Evolutionary conservation across 2,797 vertebrate genomes (phyloP).

Genomic region (Peromyscus melanophrys): DNA sequence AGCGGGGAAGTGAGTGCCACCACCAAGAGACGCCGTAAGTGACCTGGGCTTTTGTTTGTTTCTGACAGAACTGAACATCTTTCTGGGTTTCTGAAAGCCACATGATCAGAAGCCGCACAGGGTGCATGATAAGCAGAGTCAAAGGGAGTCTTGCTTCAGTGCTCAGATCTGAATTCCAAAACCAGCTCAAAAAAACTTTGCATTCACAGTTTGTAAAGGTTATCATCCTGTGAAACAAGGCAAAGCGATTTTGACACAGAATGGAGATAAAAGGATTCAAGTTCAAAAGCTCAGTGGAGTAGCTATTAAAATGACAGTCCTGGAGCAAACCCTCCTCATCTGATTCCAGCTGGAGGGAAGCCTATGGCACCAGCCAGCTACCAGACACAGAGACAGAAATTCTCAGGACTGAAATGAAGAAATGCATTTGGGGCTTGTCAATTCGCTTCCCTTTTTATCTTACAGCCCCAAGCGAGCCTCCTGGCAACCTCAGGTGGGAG

Average conservation of each 20-base stretch:
- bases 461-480: slow-evolving; percentile 95
- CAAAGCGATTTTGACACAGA: slow-evolving; percentile 79
- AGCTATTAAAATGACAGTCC: slow-evolving; percentile 79
- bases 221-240: slow-evolving; percentile 81
- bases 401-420: slow-evolving; percentile 48
- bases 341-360: slow-evolving; percentile 55
- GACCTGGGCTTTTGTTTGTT: slow-evolving; percentile 58
- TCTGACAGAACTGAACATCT: slow-evolving; percentile 49
- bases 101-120: neutral
- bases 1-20: slow-evolving; percentile 91
- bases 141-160: slow-evolving; percentile 58
- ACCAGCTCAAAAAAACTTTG: slow-evolving; percentile 68
- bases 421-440: neutral
- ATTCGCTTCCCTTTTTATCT: slow-evolving; percentile 55
- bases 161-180: slow-evolving; percentile 80
- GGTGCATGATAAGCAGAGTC: slow-evolving; percentile 57
- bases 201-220: slow-evolving; percentile 77
- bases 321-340: slow-evolving; percentile 60
- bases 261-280: slow-evolving; percentile 79
- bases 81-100: slow-evolving; percentile 21
- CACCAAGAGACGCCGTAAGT: slow-evolving; percentile 97
- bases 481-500: slow-evolving; percentile 96
- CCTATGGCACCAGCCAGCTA: neutral
- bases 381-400: slow-evolving; percentile 44
- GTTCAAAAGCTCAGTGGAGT: slow-evolving; percentile 73